Conservation (phyloP, 2,797 vertebrate species). For the Atherinosoma microstoma region DNA sequence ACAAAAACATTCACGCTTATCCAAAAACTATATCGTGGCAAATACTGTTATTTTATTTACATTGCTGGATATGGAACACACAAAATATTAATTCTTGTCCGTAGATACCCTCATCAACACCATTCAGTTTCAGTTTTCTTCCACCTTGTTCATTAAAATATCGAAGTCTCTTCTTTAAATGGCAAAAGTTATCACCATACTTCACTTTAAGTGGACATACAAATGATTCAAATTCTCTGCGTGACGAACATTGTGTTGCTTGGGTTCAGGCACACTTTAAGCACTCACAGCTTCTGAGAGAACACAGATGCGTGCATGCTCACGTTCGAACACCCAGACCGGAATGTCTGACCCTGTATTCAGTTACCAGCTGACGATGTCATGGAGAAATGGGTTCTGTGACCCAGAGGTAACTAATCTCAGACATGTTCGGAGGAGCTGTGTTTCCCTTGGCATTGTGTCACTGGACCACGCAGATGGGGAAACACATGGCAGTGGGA, state of each 20-base stretch:
- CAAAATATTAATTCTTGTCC: not conserved
- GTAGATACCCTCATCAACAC: not conserved
- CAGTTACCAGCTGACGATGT: slow-evolving; percentile 34
- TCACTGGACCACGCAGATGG: slow-evolving; percentile 64
- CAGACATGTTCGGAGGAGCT: slow-evolving; percentile 5
- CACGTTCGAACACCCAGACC: not conserved
- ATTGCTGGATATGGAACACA: slow-evolving; percentile 1
- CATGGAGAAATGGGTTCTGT: slow-evolving; percentile 21
- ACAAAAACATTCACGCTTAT: slow-evolving; percentile 1
- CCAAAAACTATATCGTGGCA: slow-evolving; percentile 5
- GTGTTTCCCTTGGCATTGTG: slow-evolving; percentile 30
- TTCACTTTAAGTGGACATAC: not conserved
- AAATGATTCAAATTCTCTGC: slow-evolving; percentile 28
- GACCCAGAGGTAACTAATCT: slow-evolving; percentile 19
- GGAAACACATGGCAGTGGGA: slow-evolving; percentile 56
- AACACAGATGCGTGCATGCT: not conserved
- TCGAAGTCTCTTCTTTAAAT: not conserved
- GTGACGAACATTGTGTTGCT: slow-evolving; percentile 38
- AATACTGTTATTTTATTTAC: slow-evolving; percentile 8
- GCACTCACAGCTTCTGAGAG: not conserved
- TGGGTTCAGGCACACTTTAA: slow-evolving; percentile 7
- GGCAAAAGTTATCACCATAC: not conserved
- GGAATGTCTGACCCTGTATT: not conserved
- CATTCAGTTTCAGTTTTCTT: not conserved
- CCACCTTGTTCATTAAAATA: not conserved